Conservation (phyloP, 2,888 invertebrate genomes). For the Trachelus tabidus region DNA sequence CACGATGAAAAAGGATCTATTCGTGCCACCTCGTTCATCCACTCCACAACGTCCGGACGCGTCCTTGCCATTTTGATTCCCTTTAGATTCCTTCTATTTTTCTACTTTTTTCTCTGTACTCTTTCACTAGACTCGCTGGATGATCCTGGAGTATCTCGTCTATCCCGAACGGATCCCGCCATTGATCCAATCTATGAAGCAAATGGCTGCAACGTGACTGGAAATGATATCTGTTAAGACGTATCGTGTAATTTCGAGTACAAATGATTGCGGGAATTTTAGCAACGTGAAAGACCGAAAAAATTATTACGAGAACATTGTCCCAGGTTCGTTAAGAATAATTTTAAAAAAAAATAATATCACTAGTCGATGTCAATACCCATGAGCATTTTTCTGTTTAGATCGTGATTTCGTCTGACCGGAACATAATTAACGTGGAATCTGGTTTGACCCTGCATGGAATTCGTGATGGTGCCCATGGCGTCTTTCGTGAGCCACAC, state of each 20-base stretch:
- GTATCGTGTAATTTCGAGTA: not conserved
- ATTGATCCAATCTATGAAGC: not conserved
- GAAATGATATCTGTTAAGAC: not conserved
- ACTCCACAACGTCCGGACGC: conserved; percentile 6
- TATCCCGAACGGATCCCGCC: no score
- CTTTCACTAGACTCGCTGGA: not conserved
- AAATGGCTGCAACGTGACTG: not conserved
- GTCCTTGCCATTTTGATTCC: not conserved
- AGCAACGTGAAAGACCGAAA: not conserved
- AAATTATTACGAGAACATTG: not conserved
- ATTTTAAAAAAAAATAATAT: not conserved
- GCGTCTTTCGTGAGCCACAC: not conserved
- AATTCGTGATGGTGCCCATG: conserved; percentile 31
- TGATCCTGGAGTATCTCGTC: not conserved
- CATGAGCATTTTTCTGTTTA: not conserved
- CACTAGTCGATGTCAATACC: not conserved
- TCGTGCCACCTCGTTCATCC: conserved; percentile 29
- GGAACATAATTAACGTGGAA: conserved; percentile 35
- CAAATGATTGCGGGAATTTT: not conserved
- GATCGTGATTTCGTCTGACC: conserved; percentile 5
- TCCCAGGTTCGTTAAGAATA: not conserved
- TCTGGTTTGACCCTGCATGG: conserved; percentile 29
- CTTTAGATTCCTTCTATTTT: not conserved
- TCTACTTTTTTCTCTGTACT: not conserved
- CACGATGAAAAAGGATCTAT: conserved; percentile 33